phyloP scores from a whole-genome alignment of 2,888 invertebrate species.

The Mythimna loreyi region DNA sequence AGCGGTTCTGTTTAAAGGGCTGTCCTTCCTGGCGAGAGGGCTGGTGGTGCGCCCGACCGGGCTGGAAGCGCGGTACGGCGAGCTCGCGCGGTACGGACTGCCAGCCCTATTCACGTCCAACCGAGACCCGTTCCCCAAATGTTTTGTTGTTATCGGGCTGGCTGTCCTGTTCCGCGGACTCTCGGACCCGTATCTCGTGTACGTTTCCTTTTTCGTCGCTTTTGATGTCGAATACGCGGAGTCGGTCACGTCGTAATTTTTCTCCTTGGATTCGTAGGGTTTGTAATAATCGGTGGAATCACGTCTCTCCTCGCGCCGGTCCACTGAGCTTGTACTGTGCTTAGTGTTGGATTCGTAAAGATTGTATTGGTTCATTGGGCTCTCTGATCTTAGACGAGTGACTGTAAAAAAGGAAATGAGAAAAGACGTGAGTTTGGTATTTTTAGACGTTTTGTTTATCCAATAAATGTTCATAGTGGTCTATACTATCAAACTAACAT shows the following conservation, averaged over 20 bases:
- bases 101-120: constrained; percentile 87
- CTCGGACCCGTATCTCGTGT: constrained; percentile 84
- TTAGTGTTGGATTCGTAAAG: constrained; percentile 83
- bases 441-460: not conserved
- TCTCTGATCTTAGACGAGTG: constrained; percentile 86
- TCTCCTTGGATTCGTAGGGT: constrained; percentile 84
- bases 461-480: not conserved
- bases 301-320: constrained; percentile 85
- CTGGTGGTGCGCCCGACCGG: constrained; percentile 88
- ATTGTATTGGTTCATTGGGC: constrained; percentile 85
- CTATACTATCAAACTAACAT: too few species aligned
- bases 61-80: constrained; percentile 86
- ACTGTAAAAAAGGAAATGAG: constrained; percentile 75
- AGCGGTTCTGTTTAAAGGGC: constrained; percentile 88
- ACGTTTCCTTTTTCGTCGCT: constrained; percentile 82
- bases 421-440: not conserved
- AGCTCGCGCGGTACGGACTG: constrained; percentile 81
- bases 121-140: constrained; percentile 88
- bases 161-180: constrained; percentile 86
- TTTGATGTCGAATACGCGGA: constrained; percentile 85
- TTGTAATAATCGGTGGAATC: constrained; percentile 87
- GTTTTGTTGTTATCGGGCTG: constrained; percentile 89
- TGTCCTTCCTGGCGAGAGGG: constrained; percentile 89
- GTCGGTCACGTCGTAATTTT: constrained; percentile 85
- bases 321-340: constrained; percentile 82